Base-by-base conservation (phyloP, 2,797 vertebrate species). In the Falco concolor region DNA sequence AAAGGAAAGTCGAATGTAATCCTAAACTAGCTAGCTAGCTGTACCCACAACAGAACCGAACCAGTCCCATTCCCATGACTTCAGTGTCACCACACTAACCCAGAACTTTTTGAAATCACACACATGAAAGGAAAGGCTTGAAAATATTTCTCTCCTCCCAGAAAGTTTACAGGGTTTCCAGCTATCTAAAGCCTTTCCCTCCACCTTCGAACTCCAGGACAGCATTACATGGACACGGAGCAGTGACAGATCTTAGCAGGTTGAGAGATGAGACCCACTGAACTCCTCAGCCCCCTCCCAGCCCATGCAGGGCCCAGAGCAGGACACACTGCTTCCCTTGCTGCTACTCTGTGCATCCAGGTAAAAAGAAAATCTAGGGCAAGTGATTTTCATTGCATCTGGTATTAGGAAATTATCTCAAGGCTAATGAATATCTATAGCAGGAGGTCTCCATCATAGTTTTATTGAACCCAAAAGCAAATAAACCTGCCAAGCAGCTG, bases 211-310 rank as follows among this genome's bases (percentile, higher is more conserved):
- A 84, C 38, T 67, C 40, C 83, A 64, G 61, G n/a, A 52, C 12
- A 42, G 67, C 12, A 2, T 45, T 38, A 38, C 28, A 28, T 0
- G 0, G 75, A 13, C 34, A 23, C 0, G 0, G 53, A 87, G 38
- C 67, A 63, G 59, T 34, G 12, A 42, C 10, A 38, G 21, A 63
- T 23, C 24, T 61, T 40, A 60, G 60, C 22, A 36, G 60, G 23
- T 20, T 36, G 32, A 44, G 20, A 68, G 36, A 57, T 32, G 16
- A 64, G n/a, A 27, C 28, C 32, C 36, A 40, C 7, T 0, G 0
- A 34, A 13, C 32, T 17, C 49, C 42, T 25, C 63, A 79, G 54
- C 52, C 44, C 34, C 6, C 5, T 80, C 28, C n/a, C 54, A 75
- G 36, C n/a, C 63, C 18, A 5, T 9, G 17, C 65, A 79, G 70